These are phyloP conservation scores for Palythoa grandis DNA, from an alignment of 92 coral and sea anemone genomes.

Conservation along the genomic window DNA sequence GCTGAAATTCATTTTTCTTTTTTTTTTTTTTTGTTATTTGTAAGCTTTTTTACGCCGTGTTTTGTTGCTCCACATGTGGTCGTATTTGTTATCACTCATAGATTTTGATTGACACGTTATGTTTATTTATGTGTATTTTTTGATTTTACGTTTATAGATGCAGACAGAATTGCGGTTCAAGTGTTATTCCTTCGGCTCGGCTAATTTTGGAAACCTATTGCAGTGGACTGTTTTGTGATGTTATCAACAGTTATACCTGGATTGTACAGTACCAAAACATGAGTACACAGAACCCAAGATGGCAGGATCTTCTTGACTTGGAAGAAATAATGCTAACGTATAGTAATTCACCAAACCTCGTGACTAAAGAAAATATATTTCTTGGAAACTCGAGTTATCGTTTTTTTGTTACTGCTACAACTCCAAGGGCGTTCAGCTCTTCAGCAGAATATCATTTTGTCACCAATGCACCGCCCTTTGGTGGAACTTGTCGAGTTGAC, in stretches of 20 bases:
- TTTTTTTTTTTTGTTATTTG: too few relatives aligned
- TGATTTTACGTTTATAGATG: conserved; percentile 56
- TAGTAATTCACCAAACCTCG: conserved; percentile 76
- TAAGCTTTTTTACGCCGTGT: too few relatives aligned
- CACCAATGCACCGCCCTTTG: conserved; percentile 75
- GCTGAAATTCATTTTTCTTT: too few relatives aligned
- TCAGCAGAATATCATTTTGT: conserved; percentile 57
- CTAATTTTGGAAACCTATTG: conserved; percentile 67
- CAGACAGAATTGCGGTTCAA: conserved; percentile 66
- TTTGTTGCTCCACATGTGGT: too few relatives aligned
- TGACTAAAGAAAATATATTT: conserved; percentile 62
- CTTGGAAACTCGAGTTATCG: conserved; percentile 74
- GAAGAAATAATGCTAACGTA: conserved; percentile 70
- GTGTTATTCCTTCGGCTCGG: conserved; percentile 70
- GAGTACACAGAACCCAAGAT: conserved; percentile 20
- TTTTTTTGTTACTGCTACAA: conserved; percentile 55
- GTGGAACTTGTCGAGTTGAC: conserved; percentile 73
- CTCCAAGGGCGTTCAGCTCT: conserved; percentile 60
- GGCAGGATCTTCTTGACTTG: conserved; percentile 59
- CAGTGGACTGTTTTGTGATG: conserved; percentile 65
- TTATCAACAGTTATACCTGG: conserved; percentile 65
- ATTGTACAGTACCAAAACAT: conserved; percentile 35
- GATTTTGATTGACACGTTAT: background rate
- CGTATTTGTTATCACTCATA: background rate
- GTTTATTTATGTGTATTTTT: background rate